These are phyloP conservation scores for Neoseiulus cucumeris DNA, from an alignment of 1,140 invertebrate genomes.

Conservation along the genomic window DNA sequence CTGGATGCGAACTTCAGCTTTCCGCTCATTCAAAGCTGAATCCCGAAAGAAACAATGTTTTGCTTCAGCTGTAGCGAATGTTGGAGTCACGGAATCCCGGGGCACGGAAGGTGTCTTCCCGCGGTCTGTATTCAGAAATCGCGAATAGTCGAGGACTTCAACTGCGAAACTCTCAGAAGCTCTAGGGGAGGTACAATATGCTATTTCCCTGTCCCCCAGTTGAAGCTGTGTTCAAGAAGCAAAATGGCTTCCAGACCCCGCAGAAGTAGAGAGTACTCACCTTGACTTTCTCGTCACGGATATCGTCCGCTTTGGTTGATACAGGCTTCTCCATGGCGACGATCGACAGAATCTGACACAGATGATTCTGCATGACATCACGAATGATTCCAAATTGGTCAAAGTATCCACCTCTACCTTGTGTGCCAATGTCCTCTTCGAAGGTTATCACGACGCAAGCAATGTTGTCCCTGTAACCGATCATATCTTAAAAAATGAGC, in stretches of 20 bases:
- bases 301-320: constrained; percentile 81
- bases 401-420: constrained; percentile 35
- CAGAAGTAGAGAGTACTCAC: constrained; percentile 34
- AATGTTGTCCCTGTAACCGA: constrained; percentile 53
- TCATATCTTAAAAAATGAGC: constrained; percentile 31
- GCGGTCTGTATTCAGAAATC: too few relatives aligned
- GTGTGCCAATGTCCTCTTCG: constrained; percentile 38
- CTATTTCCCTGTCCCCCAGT: too few relatives aligned
- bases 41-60: neutral
- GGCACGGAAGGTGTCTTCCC: constrained; percentile 34
- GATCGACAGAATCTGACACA: constrained; percentile 85
- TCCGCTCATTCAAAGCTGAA: constrained; percentile 35
- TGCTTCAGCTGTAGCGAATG: constrained; percentile 29
- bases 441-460: constrained; percentile 56
- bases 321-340: constrained; percentile 98
- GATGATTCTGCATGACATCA: constrained; percentile 68
- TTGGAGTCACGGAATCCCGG: constrained; percentile 34
- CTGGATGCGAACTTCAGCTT: constrained; percentile 36
- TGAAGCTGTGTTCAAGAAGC: too few relatives aligned
- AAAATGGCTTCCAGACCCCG: too few relatives aligned
- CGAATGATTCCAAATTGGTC: constrained; percentile 18
- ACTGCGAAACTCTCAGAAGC: too few relatives aligned
- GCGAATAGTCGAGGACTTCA: too few relatives aligned
- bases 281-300: constrained; percentile 78
- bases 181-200: too few relatives aligned